Evolutionary conservation across 2,888 invertebrate species (phyloP).

Genomic region (Mellilla xanthometata): DNA sequence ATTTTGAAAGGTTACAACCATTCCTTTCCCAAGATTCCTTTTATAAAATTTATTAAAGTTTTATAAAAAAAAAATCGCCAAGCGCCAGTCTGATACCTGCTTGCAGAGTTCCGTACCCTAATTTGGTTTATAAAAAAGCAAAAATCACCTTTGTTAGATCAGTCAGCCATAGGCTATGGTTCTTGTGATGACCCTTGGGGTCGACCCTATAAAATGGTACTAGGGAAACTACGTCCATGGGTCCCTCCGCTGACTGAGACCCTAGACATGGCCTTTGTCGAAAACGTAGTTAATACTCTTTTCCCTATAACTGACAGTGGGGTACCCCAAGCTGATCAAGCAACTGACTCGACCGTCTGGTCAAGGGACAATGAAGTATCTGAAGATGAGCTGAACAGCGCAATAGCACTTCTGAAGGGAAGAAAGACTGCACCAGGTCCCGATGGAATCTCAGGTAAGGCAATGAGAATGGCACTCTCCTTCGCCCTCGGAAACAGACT

Average conservation of each 20-base stretch:
- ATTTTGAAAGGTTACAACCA: too few relatives aligned
- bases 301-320: not conserved
- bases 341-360: not conserved
- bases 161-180: too few relatives aligned
- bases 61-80: too few relatives aligned
- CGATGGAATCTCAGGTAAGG: not conserved
- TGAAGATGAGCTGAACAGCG: not conserved
- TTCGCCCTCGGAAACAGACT: not conserved
- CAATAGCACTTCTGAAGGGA: not conserved
- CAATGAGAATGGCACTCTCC: not conserved
- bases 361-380: not conserved
- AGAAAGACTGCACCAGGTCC: not conserved
- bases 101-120: too few relatives aligned
- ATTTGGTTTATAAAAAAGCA: too few relatives aligned
- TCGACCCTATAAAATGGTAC: constrained; percentile 4
- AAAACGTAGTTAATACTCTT: not conserved
- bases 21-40: too few relatives aligned
- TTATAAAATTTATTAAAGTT: too few relatives aligned
- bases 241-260: constrained; percentile 11
- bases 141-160: too few relatives aligned
- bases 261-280: not conserved
- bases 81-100: too few relatives aligned
- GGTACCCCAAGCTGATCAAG: not conserved
- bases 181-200: constrained; percentile 8
- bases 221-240: constrained; percentile 6